Percentiles rank a stretch among this genome's conserved stretches.
phyloP scores from a whole-genome alignment of 2,797 vertebrate genomes.

The Pelochelys cantorii region DNA sequence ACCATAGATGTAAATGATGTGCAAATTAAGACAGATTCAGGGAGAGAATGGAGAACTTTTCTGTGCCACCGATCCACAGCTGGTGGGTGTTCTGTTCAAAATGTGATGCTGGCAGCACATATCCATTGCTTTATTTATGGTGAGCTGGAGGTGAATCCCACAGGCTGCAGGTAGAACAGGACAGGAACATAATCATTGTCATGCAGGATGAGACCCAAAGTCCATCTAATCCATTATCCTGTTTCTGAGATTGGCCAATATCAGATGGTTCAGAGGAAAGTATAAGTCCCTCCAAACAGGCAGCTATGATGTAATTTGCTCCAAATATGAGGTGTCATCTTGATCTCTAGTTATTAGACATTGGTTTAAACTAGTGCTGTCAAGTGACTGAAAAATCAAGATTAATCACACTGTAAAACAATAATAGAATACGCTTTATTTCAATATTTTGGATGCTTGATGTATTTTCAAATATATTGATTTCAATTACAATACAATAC shows the following conservation, averaged over 20 bases:
- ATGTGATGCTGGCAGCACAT: background rate
- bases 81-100: background rate
- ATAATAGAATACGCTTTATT: too few relatives aligned
- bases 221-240: background rate
- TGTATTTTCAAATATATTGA: too few relatives aligned
- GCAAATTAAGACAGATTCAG: background rate
- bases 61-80: background rate
- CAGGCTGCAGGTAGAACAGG: background rate
- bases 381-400: too few relatives aligned
- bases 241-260: background rate
- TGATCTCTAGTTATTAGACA: background rate
- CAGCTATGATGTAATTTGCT: background rate
- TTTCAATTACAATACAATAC: too few relatives aligned
- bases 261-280: background rate
- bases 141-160: background rate
- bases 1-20: background rate
- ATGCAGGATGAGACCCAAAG: background rate
- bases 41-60: background rate
- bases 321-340: background rate
- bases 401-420: too few relatives aligned
- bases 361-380: background rate
- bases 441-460: too few relatives aligned
- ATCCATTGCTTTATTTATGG: constrained; percentile 10
- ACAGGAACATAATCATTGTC: background rate
- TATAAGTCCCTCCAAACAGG: background rate